phyloP scores from a whole-genome alignment of 2,888 invertebrate species.

The Ctena decussata region DNA sequence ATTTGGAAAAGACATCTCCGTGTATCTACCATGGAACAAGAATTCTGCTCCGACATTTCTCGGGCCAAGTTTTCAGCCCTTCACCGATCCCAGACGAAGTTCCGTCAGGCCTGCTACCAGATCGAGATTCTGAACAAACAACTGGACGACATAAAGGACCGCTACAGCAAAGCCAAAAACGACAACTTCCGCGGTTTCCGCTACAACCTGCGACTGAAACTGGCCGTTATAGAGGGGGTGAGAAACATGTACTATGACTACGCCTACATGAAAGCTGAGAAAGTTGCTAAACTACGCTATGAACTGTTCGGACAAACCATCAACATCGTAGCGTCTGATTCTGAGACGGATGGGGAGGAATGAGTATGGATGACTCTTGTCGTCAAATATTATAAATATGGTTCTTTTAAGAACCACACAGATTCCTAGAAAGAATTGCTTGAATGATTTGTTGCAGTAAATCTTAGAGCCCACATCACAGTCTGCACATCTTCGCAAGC shows the following conservation, averaged over 20 bases:
- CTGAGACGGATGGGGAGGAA: background rate
- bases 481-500: too few species aligned
- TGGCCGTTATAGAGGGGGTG: conserved; percentile 76
- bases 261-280: conserved; percentile 73
- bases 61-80: background rate
- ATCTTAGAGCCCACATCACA: too few species aligned
- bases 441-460: too few species aligned
- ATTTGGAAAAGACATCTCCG: too few species aligned
- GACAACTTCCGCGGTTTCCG: conserved; percentile 73
- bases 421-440: background rate
- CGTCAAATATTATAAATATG: background rate
- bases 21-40: too few species aligned
- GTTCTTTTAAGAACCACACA: background rate
- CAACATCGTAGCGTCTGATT: conserved; percentile 15
- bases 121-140: conserved; percentile 72
- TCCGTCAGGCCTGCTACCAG: conserved; percentile 74
- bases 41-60: too few species aligned
- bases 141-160: conserved; percentile 64
- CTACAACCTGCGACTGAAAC: conserved; percentile 73
- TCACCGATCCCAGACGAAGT: conserved; percentile 63
- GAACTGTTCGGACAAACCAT: conserved; percentile 42
- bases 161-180: conserved; percentile 71
- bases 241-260: conserved; percentile 81
- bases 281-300: conserved; percentile 60
- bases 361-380: background rate